Conservation (phyloP, 2,888 invertebrate genomes). For the Entomobrya proxima region DNA sequence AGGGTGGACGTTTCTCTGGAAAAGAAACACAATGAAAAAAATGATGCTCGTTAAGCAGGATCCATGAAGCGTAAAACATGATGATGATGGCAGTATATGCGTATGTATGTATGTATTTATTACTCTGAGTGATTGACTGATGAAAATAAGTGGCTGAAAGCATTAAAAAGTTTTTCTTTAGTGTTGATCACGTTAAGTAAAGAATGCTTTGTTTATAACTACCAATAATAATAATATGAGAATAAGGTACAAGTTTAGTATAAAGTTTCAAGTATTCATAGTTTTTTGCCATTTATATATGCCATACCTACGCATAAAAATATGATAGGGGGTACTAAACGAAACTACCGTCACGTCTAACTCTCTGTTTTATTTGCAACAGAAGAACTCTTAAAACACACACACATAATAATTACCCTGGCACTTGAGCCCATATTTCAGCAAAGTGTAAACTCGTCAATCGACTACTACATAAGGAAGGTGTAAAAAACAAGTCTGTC, state of each 20-base stretch:
- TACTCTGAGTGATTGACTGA: slow-evolving; percentile 40
- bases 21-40: slow-evolving; percentile 51
- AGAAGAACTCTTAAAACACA: neutral
- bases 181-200: neutral
- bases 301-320: too few relatives aligned
- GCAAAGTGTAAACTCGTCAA: slow-evolving; percentile 59
- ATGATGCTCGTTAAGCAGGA: slow-evolving; percentile 48
- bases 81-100: too few relatives aligned
- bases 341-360: neutral
- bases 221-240: too few relatives aligned
- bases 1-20: slow-evolving; percentile 64
- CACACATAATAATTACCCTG: neutral
- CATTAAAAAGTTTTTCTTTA: neutral
- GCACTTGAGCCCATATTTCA: slow-evolving; percentile 19
- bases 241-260: too few relatives aligned
- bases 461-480: slow-evolving; percentile 24
- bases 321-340: too few relatives aligned
- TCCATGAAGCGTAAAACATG: slow-evolving; percentile 34
- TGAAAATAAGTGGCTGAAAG: slow-evolving; percentile 43
- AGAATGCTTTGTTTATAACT: neutral
- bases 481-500: slow-evolving; percentile 48
- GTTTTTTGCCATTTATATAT: too few relatives aligned
- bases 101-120: slow-evolving; percentile 27
- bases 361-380: neutral
- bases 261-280: neutral